A percentile compares a stretch with the other conserved stretches of the same genome.
Conservation (phyloP, 2,113 vertebrate species). For the Centropristis striata region DNA sequence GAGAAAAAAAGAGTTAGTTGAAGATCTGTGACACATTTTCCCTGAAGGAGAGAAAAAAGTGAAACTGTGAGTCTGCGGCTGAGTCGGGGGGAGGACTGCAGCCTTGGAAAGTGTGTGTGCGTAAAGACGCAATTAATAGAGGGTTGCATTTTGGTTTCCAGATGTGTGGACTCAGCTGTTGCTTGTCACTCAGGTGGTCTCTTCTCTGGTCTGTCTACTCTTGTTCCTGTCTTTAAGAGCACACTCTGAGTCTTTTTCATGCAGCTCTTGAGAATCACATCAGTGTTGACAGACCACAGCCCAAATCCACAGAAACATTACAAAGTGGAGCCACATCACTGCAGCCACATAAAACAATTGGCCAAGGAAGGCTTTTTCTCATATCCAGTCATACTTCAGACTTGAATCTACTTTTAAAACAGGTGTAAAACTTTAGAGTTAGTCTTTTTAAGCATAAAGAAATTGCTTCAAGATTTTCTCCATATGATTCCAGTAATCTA, state of each 20-base stretch:
- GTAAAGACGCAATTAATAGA: conserved; percentile 70
- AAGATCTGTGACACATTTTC: conserved; percentile 17
- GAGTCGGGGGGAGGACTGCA: background rate
- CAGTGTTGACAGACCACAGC: conserved; percentile 61
- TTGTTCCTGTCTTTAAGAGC: conserved; percentile 32
- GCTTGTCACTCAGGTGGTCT: conserved; percentile 87
- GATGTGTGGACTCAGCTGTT: conserved; percentile 93
- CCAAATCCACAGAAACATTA: conserved; percentile 35
- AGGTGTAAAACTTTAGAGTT: conserved; percentile 4
- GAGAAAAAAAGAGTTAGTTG: background rate
- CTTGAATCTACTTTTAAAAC: conserved; percentile 15
- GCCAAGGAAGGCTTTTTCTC: background rate
- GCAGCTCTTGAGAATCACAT: conserved; percentile 33
- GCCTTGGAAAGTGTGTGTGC: conserved; percentile 42
- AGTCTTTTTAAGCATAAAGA: background rate
- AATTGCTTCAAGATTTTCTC: background rate
- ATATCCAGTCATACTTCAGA: background rate
- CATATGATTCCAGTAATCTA: background rate
- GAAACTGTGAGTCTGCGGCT: background rate
- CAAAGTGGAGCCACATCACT: conserved; percentile 51
- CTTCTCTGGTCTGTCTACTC: conserved; percentile 24
- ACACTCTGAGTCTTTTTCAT: background rate
- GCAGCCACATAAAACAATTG: conserved; percentile 29
- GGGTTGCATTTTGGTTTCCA: conserved; percentile 79
- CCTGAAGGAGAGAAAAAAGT: conserved; percentile 23